Evolutionary conservation across 2,888 invertebrate species (phyloP), one percentile per base, ranked within the genome.

Genomic region (Trissoscelio sp.): DNA sequence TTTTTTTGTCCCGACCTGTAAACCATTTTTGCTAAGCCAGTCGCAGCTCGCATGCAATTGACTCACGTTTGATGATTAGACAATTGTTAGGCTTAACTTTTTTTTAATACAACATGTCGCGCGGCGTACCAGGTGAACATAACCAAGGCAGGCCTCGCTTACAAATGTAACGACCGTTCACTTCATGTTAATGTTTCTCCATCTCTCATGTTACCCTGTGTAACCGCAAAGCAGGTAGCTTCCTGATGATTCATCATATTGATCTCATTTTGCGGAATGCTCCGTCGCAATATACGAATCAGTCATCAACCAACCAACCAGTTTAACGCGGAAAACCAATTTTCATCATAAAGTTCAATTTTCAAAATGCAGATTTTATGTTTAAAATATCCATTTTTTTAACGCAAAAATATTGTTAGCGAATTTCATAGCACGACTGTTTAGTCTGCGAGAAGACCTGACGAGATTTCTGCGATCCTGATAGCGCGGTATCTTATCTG

Each of bases 21-120:
- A 48, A 51, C 48, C 22, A 48, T 53, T 28, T 53, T 53, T 12
- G 6, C 31, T 37, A 22, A 11, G 22, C 11, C 9, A 22, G 11
- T 12, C 9, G 22, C 46, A 7, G 5, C 44, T 14, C 16, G 0
- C 12, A 20, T 18, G 31, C 66, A 39, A 64, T 64, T 44, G 48
- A 22, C 48, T 58, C 22, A 48, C 73, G 18, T 22, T 79, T 57
- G 75, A 58, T 34, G 22, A 82, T 82, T 82, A 82, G 81, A 79
- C 78, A 73, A 82, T 72, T 79, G 64, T 79, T 81, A 74, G 79
- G 81, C 79, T 83, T 72, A 67, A 83, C 81, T 88, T 89, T 90
- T 89, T 90, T 90, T 88, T 87, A 88, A 89, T 88, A 89, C 88
- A 89, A 89, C 89, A 88, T 88, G 88, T 90, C 90, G 87, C 88